Base-by-base conservation (phyloP, 1,140 invertebrate genomes). In the Pseudobourletiella spinata region DNA sequence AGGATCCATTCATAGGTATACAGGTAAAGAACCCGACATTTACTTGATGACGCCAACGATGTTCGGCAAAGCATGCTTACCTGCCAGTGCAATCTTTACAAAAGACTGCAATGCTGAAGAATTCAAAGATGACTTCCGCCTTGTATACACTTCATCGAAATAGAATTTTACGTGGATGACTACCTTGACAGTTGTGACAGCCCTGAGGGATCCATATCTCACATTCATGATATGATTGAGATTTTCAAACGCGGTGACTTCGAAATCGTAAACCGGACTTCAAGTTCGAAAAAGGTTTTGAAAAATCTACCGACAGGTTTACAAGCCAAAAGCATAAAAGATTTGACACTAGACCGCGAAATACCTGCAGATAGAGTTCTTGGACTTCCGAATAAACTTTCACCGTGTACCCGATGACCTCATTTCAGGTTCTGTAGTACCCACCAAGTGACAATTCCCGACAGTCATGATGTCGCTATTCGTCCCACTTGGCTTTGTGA, bases 151-250 rank as follows among this genome's bases (percentile, higher is more conserved):
- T n/a, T n/a, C n/a, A 15, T 29, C 28, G 4, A 22, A 57, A 1
- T 46, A 52, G n/a, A 60, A 66, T 43, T 55, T 29, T 69, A 69
- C 32, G 42, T 63, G 1, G 67, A 69, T 25, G 59, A 69, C 26
- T 35, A 57, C 14, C 2, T 35, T 1, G 30, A 35, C 28, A 24
- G 22, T 11, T 20, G 18, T 8, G 28, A 57, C 32, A 35, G 1
- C 25, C 32, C 22, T 15, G 55, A 57, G 22, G 32, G 48, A 26
- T 28, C 24, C 1, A n/a, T 11, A 24, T 32, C 0, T 26, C 26
- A 0, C 24, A n/a, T n/a, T 14, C 3, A 20, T 1, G 56, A 63
- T 1, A 48, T 51, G 28, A 18, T 32, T 3, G 50, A 56, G 28
- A 32, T 58, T 0, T 48, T 43, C 2, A 18, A 3, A 2, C n/a